A percentile compares a stretch with the other conserved stretches of the same genome.
phyloP scores from a whole-genome alignment of 64 coral and sea anemone species.

The Dendrophyllia cribrosa region DNA sequence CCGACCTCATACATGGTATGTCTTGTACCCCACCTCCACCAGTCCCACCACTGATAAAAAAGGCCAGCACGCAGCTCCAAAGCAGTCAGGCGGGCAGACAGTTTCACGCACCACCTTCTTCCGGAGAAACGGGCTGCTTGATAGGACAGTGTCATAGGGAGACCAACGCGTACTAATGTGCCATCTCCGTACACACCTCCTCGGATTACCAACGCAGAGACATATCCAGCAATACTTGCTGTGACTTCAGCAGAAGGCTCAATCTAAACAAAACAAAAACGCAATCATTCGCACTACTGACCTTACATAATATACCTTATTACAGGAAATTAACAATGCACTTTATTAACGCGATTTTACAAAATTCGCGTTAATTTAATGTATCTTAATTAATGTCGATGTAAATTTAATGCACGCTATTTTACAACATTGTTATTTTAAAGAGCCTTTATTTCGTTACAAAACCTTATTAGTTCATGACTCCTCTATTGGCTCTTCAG shows the following conservation, averaged over 20 bases:
- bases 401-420: no score
- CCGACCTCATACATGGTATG: background rate
- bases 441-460: no score
- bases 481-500: no score
- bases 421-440: no score
- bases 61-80: constrained; percentile 12
- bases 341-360: no score
- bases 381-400: no score
- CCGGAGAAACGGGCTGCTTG: background rate
- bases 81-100: background rate
- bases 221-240: background rate
- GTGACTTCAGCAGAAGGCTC: background rate
- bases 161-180: background rate
- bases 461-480: no score
- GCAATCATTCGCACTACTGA: background rate
- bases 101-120: background rate
- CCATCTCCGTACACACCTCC: constrained; percentile 34
- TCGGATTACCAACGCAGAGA: background rate
- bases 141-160: constrained; percentile 39
- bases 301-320: no score
- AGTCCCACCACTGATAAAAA: constrained; percentile 49
- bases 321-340: no score
- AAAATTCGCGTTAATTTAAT: no score
- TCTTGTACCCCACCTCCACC: background rate
- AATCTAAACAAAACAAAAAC: background rate